These are phyloP conservation scores for Mesoclemmys tuberculata DNA, from an alignment of 2,113 vertebrate species.

Conservation along the genomic window DNA sequence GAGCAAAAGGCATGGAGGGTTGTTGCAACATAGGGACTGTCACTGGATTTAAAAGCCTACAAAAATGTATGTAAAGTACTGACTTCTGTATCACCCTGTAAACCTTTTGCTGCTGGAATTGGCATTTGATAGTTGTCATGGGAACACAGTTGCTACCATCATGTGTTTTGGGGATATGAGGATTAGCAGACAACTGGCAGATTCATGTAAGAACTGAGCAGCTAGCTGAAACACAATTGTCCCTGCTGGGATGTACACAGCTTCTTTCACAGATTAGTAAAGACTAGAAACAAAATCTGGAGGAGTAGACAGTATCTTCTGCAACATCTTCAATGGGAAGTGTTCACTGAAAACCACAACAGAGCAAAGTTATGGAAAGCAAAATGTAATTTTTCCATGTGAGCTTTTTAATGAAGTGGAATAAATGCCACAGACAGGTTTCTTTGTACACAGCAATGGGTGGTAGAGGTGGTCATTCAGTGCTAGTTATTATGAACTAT, in stretches of 20 bases:
- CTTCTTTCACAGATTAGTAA: background rate
- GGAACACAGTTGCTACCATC: background rate
- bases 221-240: background rate
- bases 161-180: background rate
- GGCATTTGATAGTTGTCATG: background rate
- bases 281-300: background rate
- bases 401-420: background rate
- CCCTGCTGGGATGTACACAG: background rate
- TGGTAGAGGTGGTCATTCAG: background rate
- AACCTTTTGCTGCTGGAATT: background rate
- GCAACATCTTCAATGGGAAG: background rate
- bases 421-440: background rate
- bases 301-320: background rate
- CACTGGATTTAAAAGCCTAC: background rate
- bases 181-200: fast-evolving
- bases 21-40: slow-evolving; percentile 49
- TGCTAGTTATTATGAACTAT: background rate
- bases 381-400: background rate
- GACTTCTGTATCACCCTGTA: fast-evolving
- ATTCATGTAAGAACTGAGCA: background rate
- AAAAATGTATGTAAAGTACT: background rate
- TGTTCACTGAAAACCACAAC: background rate
- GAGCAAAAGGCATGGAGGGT: background rate
- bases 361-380: background rate
- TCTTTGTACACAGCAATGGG: background rate